These are phyloP conservation scores for Melieria omissa DNA, from an alignment of 2,888 invertebrate species.

Conservation along the genomic window DNA sequence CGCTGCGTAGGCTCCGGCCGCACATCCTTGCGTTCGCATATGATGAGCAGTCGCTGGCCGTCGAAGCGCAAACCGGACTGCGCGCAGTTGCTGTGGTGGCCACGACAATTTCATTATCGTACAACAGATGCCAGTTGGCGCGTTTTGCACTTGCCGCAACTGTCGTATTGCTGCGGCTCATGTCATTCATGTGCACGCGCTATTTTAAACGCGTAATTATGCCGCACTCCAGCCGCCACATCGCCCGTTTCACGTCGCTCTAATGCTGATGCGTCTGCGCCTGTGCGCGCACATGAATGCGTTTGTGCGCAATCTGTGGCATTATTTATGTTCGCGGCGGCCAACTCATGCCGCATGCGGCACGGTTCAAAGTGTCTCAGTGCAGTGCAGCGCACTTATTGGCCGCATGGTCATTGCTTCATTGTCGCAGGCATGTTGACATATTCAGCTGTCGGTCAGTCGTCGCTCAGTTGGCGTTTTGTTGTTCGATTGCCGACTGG, in stretches of 20 bases:
- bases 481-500: neutral
- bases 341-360: conserved; percentile 26
- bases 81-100: conserved; percentile 21
- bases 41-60: neutral
- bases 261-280: neutral
- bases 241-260: conserved; percentile 10
- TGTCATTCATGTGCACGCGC: conserved; percentile 33
- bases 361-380: conserved; percentile 22
- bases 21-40: neutral
- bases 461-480: conserved; percentile 12
- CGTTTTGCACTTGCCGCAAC: neutral
- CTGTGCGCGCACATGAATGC: conserved; percentile 3
- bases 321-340: conserved; percentile 30
- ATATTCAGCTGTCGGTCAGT: conserved; percentile 35
- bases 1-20: neutral
- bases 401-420: conserved; percentile 28
- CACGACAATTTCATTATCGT: conserved; percentile 33
- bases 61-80: neutral
- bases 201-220: conserved; percentile 35
- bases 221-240: conserved; percentile 16
- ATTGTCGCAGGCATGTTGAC: conserved; percentile 47
- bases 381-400: neutral
- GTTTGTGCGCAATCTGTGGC: conserved; percentile 10
- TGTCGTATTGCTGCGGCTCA: conserved; percentile 8
- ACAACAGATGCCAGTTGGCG: neutral